Percentiles rank a stretch among this genome's conserved stretches.
These are phyloP conservation scores for Periophthalmus modestus DNA, from an alignment of 2,113 vertebrate genomes.

Conservation along the genomic window DNA sequence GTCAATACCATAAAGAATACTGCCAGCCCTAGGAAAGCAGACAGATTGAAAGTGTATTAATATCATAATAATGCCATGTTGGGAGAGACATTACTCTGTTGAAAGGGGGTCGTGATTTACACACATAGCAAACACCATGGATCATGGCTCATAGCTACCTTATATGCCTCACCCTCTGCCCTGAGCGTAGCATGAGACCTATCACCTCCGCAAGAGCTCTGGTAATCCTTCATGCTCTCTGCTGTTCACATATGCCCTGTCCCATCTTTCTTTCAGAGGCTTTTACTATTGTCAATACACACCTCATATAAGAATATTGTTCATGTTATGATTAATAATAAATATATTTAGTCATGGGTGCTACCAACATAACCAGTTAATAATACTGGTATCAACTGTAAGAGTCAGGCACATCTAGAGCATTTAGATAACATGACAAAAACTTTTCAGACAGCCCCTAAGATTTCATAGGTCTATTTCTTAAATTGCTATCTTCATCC, in stretches of 20 bases:
- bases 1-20: slow-evolving; percentile 95
- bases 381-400: neutral
- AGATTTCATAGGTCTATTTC: neutral
- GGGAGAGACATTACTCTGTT: slow-evolving; percentile 64
- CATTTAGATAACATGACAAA: neutral
- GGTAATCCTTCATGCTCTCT: slow-evolving; percentile 25
- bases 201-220: slow-evolving; percentile 20
- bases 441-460: neutral
- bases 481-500: slow-evolving; percentile 2
- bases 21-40: slow-evolving; percentile 80
- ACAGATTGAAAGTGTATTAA: slow-evolving; percentile 79
- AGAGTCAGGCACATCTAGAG: neutral
- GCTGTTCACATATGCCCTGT: neutral
- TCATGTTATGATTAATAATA: neutral
- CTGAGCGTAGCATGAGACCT: slow-evolving; percentile 17
- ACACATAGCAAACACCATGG: slow-evolving; percentile 49
- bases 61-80: slow-evolving; percentile 79
- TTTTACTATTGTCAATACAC: slow-evolving; percentile 4
- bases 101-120: slow-evolving; percentile 71
- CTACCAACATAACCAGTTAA: neutral
- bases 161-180: slow-evolving; percentile 43
- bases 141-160: slow-evolving; percentile 50
- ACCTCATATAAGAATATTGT: neutral
- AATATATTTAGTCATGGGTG: neutral
- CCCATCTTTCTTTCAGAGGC: neutral